Evolutionary conservation across 1,140 invertebrate genomes (phyloP).

Genomic region (Apis laboriosa): DNA sequence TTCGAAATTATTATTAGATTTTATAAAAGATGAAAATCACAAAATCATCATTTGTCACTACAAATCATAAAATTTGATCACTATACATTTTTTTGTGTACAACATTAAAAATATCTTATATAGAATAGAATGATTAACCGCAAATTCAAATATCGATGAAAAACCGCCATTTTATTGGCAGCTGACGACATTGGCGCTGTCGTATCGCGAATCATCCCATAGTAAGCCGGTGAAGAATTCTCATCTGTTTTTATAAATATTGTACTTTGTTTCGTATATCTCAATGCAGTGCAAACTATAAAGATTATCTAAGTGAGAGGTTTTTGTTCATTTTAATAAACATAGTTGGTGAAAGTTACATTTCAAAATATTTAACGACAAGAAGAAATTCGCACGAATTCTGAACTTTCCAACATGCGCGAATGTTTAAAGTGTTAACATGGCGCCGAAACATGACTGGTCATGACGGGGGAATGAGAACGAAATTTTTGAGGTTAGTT

Average conservation of each 20-base stretch:
- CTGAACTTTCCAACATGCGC: constrained; percentile 66
- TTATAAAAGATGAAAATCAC: not conserved
- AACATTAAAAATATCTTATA: not conserved
- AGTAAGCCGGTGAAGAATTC: constrained; percentile 57
- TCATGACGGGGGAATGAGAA: constrained; percentile 60
- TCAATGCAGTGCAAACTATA: constrained; percentile 22
- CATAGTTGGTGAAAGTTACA: constrained; percentile 3
- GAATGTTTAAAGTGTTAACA: constrained; percentile 71
- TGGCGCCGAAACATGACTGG: constrained; percentile 70
- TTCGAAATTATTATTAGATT: not conserved
- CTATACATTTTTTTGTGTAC: not conserved
- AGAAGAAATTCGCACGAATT: constrained; percentile 42
- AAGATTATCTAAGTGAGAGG: constrained; percentile 5
- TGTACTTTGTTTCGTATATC: constrained; percentile 46
- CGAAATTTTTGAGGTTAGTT: constrained; percentile 69
- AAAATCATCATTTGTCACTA: not conserved
- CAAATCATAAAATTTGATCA: not conserved
- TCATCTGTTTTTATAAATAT: constrained; percentile 69
- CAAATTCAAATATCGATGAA: constrained; percentile 36
- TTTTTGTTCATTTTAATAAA: constrained; percentile 1
- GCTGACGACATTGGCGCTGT: constrained; percentile 48
- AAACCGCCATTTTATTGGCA: constrained; percentile 37
- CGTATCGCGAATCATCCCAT: constrained; percentile 46
- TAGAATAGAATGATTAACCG: constrained; percentile 28
- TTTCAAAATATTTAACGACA: constrained; percentile 2